Evolutionary conservation across 2,797 vertebrate species (phyloP).

Genomic region (Nyctibius grandis): DNA sequence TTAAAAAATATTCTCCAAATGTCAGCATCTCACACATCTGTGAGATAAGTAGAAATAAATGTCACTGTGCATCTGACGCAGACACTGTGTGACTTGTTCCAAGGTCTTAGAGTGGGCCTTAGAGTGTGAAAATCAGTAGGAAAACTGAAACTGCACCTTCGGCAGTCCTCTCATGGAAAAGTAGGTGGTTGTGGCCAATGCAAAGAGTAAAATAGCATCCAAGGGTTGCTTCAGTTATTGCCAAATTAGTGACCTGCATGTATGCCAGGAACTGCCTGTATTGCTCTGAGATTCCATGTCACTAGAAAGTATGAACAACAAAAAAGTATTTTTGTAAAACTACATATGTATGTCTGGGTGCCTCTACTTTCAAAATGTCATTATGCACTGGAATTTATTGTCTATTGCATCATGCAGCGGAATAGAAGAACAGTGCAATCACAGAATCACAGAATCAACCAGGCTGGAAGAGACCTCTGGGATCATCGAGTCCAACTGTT

Average conservation of each 20-base stretch:
- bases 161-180: background rate
- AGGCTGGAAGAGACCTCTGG: too few relatives aligned
- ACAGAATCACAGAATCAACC: too few relatives aligned
- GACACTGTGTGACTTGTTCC: background rate
- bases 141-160: background rate
- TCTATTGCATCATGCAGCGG: background rate
- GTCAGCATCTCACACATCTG: background rate
- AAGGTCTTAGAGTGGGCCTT: too few relatives aligned
- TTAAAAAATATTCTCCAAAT: background rate
- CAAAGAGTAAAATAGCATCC: background rate
- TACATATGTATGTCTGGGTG: background rate
- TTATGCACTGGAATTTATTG: background rate
- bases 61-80: background rate
- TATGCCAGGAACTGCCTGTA: background rate
- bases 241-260: background rate
- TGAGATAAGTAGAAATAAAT: background rate
- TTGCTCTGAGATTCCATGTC: background rate
- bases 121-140: background rate
- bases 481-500: too few relatives aligned
- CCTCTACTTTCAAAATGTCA: background rate
- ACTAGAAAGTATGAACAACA: background rate
- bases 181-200: background rate
- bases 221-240: background rate
- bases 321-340: background rate
- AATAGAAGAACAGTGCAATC: background rate